Evolutionary conservation across 1,140 invertebrate genomes (phyloP).

Genomic region (Drosophila truncata): DNA sequence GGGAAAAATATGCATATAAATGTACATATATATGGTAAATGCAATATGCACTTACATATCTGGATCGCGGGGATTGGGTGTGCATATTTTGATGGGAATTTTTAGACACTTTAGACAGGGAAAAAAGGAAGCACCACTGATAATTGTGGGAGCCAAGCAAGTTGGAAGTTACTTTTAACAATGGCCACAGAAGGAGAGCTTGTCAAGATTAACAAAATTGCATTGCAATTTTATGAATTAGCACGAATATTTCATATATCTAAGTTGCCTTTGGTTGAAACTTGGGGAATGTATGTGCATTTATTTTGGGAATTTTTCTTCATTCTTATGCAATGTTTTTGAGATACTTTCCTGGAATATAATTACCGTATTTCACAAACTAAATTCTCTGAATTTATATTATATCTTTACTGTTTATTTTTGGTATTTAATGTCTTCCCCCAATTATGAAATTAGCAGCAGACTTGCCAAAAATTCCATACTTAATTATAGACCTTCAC

Average conservation of each 20-base stretch:
- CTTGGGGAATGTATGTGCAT: slow-evolving; percentile 6
- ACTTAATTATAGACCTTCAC: slow-evolving; percentile 53
- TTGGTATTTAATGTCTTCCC: neutral
- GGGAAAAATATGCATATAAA: slow-evolving; percentile 28
- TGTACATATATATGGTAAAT: neutral
- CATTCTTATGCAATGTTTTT: neutral
- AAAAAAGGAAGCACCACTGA: slow-evolving; percentile 14
- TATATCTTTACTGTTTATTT: neutral
- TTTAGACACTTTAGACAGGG: slow-evolving; percentile 22
- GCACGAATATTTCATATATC: slow-evolving; percentile 1
- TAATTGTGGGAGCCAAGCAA: slow-evolving; percentile 30
- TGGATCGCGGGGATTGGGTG: slow-evolving; percentile 16
- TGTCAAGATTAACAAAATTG: slow-evolving; percentile 22
- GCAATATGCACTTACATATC: slow-evolving; percentile 30
- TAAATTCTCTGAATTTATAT: neutral
- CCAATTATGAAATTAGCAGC: neutral
- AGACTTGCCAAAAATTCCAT: slow-evolving; percentile 21
- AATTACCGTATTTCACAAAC: neutral
- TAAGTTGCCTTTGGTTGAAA: neutral
- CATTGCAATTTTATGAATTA: slow-evolving; percentile 24
- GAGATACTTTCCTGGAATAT: neutral
- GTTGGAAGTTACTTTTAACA: slow-evolving; percentile 5
- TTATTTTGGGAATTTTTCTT: neutral
- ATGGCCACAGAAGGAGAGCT: slow-evolving; percentile 1
- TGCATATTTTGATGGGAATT: slow-evolving; percentile 34